phyloP scores from a whole-genome alignment of 1,140 invertebrate species.

The Psix sp. region DNA sequence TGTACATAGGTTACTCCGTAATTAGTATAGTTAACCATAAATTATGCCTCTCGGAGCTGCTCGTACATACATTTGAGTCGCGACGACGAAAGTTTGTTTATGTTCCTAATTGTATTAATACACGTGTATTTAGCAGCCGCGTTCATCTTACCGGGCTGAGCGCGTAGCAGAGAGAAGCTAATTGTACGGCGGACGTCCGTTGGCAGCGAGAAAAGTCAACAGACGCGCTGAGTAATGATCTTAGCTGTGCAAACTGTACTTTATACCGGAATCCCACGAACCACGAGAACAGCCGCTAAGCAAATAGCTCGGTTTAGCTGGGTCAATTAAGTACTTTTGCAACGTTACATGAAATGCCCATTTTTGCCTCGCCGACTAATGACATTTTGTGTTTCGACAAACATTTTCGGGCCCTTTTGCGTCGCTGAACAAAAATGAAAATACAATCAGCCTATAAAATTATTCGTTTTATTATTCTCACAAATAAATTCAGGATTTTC shows the following conservation, averaged over 20 bases:
- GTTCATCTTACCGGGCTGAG: slow-evolving; percentile 59
- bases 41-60: slow-evolving; percentile 45
- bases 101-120: slow-evolving; percentile 65
- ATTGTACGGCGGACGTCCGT: slow-evolving; percentile 64
- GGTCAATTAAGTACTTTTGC: slow-evolving; percentile 55
- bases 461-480: too few species aligned
- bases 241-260: slow-evolving; percentile 63
- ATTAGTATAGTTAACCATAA: slow-evolving; percentile 62
- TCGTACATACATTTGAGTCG: slow-evolving; percentile 54
- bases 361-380: slow-evolving; percentile 49
- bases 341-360: slow-evolving; percentile 52
- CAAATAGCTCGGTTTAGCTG: slow-evolving; percentile 56
- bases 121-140: slow-evolving; percentile 64
- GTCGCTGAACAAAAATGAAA: slow-evolving; percentile 2
- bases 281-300: slow-evolving; percentile 53
- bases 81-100: slow-evolving; percentile 63
- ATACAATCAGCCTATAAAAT: slow-evolving; percentile 2
- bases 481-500: too few species aligned
- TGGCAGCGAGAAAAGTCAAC: slow-evolving; percentile 66
- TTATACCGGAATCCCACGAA: slow-evolving; percentile 59
- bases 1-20: slow-evolving; percentile 58
- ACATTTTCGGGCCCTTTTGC: slow-evolving; percentile 22
- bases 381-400: slow-evolving; percentile 30
- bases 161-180: slow-evolving; percentile 62
- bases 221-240: slow-evolving; percentile 66